Conservation (phyloP, 2,888 invertebrate genomes). For the Dermolepida albohirtum region DNA sequence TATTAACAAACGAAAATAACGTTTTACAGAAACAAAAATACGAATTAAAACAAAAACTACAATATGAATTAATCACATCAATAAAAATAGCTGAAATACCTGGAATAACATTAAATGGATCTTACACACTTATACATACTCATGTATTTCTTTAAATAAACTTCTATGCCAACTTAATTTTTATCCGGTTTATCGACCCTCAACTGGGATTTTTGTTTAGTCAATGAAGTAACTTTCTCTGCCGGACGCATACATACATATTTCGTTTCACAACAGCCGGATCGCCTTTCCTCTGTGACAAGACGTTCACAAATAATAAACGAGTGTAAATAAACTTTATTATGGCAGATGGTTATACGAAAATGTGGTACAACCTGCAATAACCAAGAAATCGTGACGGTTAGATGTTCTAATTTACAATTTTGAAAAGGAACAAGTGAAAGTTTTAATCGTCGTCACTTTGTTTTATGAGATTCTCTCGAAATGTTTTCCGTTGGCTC, state of each 20-base stretch:
- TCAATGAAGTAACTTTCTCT: slow-evolving; percentile 26
- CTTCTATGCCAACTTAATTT: too few species aligned
- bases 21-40: too few species aligned
- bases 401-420: slow-evolving; percentile 7
- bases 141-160: too few species aligned
- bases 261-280: slow-evolving; percentile 17
- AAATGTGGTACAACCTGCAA: neutral
- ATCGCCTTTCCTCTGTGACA: slow-evolving; percentile 16
- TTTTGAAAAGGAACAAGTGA: slow-evolving; percentile 10
- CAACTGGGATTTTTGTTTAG: slow-evolving; percentile 22
- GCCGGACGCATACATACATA: neutral
- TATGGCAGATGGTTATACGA: neutral
- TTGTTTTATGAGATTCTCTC: neutral
- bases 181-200: slow-evolving; percentile 24
- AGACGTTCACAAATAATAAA: slow-evolving; percentile 1
- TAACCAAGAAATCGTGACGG: slow-evolving; percentile 20
- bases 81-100: too few species aligned
- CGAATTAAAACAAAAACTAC: too few species aligned
- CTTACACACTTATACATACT: too few species aligned
- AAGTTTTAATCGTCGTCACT: neutral
- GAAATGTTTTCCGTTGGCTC: slow-evolving; percentile 63
- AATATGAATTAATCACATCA: too few species aligned
- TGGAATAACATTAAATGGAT: too few species aligned
- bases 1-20: too few species aligned
- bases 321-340: neutral